Evolutionary conservation across 2,797 vertebrate species (phyloP), one percentile per base, ranked within the genome.

Genomic region (Hemibagrus guttatus): DNA sequence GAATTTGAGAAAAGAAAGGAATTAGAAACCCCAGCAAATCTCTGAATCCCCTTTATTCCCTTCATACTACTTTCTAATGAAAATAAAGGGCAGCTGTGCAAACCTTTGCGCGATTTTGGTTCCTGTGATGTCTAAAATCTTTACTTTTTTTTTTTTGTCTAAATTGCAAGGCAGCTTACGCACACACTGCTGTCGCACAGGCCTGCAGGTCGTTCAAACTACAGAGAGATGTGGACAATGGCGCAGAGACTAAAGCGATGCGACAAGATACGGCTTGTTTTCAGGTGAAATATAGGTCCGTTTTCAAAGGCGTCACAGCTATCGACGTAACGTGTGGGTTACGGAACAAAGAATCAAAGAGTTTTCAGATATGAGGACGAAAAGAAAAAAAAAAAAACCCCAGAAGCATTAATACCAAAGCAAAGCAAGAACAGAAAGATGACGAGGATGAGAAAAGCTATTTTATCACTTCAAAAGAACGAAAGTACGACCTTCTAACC

Each of bases 271-370:
- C n/a, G n/a, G 42, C 90, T 56, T 89, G 89, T 89, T 87, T 82
- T 68, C 78, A 82, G 66, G 52, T 35, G 81, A 79, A 88, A 87
- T 64, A 85, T 71, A 58, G 85, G 86, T 87, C 85, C 63, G 81
- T 23, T 88, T 88, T 87, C 81, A 90, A 91, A 91, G 87, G 89
- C 84, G 64, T 80, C 54, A 42, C 61, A 59, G 84, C 14, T 11
- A 88, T 49, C n/a, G 31, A 42, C 31, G 59, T 85, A 68, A 85
- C 84, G 81, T 85, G 88, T 85, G 81, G 80, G 59, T 74, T 85
- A 58, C 31, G 58, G 83, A 86, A 90, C 86, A 91, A 91, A 91
- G 87, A 88, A 90, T 86, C 87, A 88, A 91, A 91, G 86, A 12
- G 42, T 61, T 35, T 46, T 58, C 69, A 88, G 81, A 83, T 86